Base-by-base conservation (phyloP, 2,113 vertebrate genomes). In the Shinisaurus crocodilurus region DNA sequence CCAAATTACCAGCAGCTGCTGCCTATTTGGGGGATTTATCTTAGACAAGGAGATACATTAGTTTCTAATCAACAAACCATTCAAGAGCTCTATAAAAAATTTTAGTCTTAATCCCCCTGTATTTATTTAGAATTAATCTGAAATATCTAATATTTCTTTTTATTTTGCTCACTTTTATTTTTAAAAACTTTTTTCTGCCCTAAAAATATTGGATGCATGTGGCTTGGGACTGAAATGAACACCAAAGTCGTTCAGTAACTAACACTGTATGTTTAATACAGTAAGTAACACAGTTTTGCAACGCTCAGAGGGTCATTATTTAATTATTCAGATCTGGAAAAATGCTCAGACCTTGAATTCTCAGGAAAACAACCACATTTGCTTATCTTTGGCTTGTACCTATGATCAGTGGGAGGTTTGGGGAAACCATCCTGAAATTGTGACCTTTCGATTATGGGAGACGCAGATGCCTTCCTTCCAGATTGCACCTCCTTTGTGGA, bases 1-100 rank as follows among this genome's bases (percentile, higher is more conserved):
- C 97, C 97, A 98, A 97, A 98, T 98, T 98, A 98, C 96, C 96
- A 98, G 97, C 98, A 98, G 98, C 98, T 98, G 98, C 97, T 97
- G 97, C 96, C 96, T 98, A 95, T 97, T 98, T 97, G 96, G 95
- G 76, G 96, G 95, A 97, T 98, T 98, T 97, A 97, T 97, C 97
- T 96, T 96, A 96, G 96, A 98, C 96, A 95, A 97, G 97, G 96
- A 97, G 96, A 97, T 97, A 96, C 95, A 97, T 97, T 98, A 97
- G 96, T 97, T 97, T 97, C 97, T 97, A 98, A 98, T 98, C 98
- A 98, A 98, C 97, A 98, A 97, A 96, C 97, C 97, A 97, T 97
- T 98, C 97, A 97, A 98, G 97, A 94, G 95, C 97, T 96, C 97
- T 97, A 96, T 96, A 97, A 97, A 97, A 97, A 97, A 93, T 94